Percentiles rank a stretch among this genome's conserved stretches.
These are phyloP conservation scores for Apamea epomidion DNA, from an alignment of 2,888 invertebrate genomes.

Conservation along the genomic window DNA sequence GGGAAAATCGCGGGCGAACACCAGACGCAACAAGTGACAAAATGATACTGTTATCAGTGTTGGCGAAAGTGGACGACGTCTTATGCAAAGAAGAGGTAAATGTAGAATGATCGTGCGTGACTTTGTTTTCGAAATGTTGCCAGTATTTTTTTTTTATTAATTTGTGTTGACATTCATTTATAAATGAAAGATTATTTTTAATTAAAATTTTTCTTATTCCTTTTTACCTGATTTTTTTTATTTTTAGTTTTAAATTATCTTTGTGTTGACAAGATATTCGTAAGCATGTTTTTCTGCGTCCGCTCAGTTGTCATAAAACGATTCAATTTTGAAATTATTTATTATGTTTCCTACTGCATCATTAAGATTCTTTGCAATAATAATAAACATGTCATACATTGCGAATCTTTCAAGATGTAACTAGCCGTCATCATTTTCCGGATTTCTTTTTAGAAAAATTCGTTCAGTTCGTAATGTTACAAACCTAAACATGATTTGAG, in stretches of 20 bases:
- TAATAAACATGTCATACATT: not conserved
- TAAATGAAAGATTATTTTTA: not conserved
- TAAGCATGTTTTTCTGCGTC: not conserved
- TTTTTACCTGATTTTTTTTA: not conserved
- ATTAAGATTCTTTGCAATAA: not conserved
- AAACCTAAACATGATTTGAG: not conserved
- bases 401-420: not conserved
- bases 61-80: slow-evolving; percentile 25
- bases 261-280: not conserved
- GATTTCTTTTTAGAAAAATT: too few species aligned
- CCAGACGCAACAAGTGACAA: slow-evolving; percentile 20
- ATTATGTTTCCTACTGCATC: not conserved
- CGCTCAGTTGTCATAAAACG: not conserved
- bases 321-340: not conserved
- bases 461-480: not conserved
- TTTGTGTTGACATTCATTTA: not conserved
- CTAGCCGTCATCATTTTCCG: not conserved
- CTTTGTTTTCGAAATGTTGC: slow-evolving; percentile 2
- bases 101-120: slow-evolving; percentile 6
- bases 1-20: not conserved
- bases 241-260: not conserved
- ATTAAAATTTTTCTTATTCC: not conserved
- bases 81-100: slow-evolving; percentile 35
- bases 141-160: not conserved
- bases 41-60: slow-evolving; percentile 21